Evolutionary conservation across 2,113 vertebrate species (phyloP), one percentile per base, ranked within the genome.

Genomic region (Octodon degus): DNA sequence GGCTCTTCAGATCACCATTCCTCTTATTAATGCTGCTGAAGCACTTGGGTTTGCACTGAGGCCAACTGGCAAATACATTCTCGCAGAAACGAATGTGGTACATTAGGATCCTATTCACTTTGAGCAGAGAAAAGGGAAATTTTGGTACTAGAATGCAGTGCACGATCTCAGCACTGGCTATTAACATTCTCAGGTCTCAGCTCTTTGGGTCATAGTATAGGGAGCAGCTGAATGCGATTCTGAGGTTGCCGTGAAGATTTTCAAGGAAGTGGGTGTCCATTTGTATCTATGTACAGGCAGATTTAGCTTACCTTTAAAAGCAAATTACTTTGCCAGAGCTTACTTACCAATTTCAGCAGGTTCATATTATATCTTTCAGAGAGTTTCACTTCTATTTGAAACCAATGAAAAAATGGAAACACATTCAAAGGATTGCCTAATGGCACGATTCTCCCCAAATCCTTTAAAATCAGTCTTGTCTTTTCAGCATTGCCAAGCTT

Each of bases 1-100:
- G 98, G 80, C 97, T 98, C 97, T 98, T 98, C 89, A 97, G 97
- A 97, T 97, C 95, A 88, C 94, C 92, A 96, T 86, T 89, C 85
- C 95, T 92, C 93, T 96, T 97, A 98, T 98, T 97, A 98, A 96
- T 93, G 94, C 97, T 89, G 91, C 63, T 97, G 94, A 97, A 97
- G 97, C 96, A 95, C 97, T 97, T 72, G 81, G 97, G 92, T 90
- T 98, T 94, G 95, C 97, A 98, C 96, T 94, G 98, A 96, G 97
- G 90, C 96, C 10, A 91, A 94, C 93, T 97, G 97, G 96, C 94
- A 97, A 98, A 96, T 97, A 77, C 86, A 89, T 96, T 98, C 96
- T 95, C 97, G 97, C 95, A 97, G 95, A 8, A 0, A 94, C 96
- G 97, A 98, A 97, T 68, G 93, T 77, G 95, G 96, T 63, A 3